Percentiles rank a stretch among this genome's conserved stretches.
These are phyloP conservation scores for Anarrhichthys ocellatus DNA, from an alignment of 2,113 vertebrate genomes.

Conservation along the genomic window DNA sequence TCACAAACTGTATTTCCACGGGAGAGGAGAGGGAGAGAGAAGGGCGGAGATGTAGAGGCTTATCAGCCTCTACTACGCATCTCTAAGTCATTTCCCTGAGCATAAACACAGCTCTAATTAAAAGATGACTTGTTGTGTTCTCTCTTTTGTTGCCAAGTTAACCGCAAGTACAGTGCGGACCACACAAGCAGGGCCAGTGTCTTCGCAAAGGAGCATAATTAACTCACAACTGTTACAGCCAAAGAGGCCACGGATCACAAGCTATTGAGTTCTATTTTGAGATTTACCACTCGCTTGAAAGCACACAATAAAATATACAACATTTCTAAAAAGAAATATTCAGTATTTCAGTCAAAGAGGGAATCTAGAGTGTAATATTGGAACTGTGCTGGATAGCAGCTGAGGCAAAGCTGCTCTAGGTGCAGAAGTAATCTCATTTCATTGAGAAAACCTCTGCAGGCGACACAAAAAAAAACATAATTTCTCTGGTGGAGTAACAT, in stretches of 20 bases:
- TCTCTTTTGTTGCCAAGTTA: conserved; percentile 74
- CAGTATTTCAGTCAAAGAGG: conserved; percentile 15
- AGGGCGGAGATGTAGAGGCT: conserved; percentile 38
- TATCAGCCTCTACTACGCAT: conserved; percentile 50
- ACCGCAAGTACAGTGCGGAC: conserved; percentile 71
- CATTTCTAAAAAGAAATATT: not conserved
- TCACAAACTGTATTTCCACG: conserved; percentile 30
- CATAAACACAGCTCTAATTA: conserved; percentile 76
- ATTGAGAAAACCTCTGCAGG: too few species aligned
- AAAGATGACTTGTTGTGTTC: conserved; percentile 75
- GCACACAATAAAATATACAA: conserved; percentile 10
- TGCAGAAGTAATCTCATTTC: not conserved
- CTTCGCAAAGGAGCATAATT: conserved; percentile 64
- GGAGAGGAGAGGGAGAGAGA: conserved; percentile 21
- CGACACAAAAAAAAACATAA: not conserved
- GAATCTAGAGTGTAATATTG: not conserved
- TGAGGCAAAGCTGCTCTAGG: not conserved
- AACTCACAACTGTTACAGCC: conserved; percentile 54
- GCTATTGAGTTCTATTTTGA: conserved; percentile 49
- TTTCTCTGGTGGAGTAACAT: not conserved
- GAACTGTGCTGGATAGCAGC: not conserved
- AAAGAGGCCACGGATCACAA: conserved; percentile 29
- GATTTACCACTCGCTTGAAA: conserved; percentile 32
- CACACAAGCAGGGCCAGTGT: conserved; percentile 71
- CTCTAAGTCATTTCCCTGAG: conserved; percentile 69